Base-by-base conservation (phyloP, 2,797 vertebrate genomes). In the Pangasius krempfi region DNA sequence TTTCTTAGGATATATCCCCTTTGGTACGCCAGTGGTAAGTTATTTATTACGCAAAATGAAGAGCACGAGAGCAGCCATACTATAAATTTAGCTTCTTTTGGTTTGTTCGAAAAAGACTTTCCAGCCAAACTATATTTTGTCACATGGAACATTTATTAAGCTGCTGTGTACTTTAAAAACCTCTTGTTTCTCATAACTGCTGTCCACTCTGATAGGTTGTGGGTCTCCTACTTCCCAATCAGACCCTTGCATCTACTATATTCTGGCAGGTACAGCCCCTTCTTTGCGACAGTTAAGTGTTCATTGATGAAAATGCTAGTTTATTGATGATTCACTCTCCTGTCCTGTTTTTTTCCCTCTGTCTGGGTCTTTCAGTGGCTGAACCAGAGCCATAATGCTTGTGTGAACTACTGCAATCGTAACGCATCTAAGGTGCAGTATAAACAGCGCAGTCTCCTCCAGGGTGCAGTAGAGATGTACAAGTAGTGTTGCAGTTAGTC, bases 331-430 rank as follows among this genome's bases (percentile, higher is more conserved):
- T 30, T 40, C 68, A 25, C n/a, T 84, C n/a, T 66, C 25, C 54
- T 80, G 44, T 20, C 66, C 12, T 68, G 9, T 84, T 40, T 13
- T 62, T 13, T 89, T 5, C 52, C 22, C 80, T 83, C 37, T 10
- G 14, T 83, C 37, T 86, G 87, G 87, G 14, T 90, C 88, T 92
- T 90, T 5, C 56, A 98, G 98, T 97, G 97, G 97, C 94, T 99
- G 94, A 99, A 99, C 93, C 98, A 99, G 95, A 99, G 98, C 93
- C 98, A 99, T 95, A 98, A 99, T 0, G 98, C 98, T 72, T 98
- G 98, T 89, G 97, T 99, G 84, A 99, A 99, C 96, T 99, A 97
- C 96, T 95, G 95, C 96, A 99, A 99, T 95, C 97, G 97, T 88
- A 99, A 99, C 1, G 98, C 98, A 66, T 97, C 97, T 52, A 97